Conservation (phyloP, 1,140 invertebrate species). For the Araneus ventricosus region DNA sequence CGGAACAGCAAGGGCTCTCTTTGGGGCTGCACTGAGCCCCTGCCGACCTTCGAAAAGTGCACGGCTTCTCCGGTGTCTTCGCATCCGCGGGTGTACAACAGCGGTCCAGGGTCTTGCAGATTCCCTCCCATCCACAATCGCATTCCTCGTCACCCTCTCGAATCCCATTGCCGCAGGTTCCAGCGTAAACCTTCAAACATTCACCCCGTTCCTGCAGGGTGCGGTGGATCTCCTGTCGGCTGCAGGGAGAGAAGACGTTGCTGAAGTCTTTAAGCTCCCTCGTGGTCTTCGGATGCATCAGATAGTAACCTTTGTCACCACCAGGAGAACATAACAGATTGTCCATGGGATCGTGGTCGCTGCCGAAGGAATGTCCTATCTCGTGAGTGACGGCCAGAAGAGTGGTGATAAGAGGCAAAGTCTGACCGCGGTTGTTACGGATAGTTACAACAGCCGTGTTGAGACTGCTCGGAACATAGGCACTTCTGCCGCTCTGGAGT, state of each 20-base stretch:
- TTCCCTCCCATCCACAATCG: constrained; percentile 36
- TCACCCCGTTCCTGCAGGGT: constrained; percentile 7
- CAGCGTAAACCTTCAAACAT: not conserved
- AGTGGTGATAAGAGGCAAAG: constrained; percentile 2
- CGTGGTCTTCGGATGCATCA: constrained; percentile 12
- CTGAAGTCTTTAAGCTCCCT: not conserved
- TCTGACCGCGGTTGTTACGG: not conserved
- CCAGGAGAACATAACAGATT: constrained; percentile 45
- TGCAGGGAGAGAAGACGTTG: constrained; percentile 44
- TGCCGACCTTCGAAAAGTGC: not conserved
- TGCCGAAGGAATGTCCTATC: constrained; percentile 60
- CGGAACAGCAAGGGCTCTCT: constrained; percentile 49
- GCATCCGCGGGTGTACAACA: constrained; percentile 57
- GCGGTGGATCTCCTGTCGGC: not conserved
- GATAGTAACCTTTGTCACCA: not conserved
- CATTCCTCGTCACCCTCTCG: constrained; percentile 59
- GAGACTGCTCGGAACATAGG: not conserved
- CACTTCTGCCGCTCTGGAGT: no score
- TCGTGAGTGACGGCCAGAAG: constrained; percentile 34
- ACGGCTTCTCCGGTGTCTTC: constrained; percentile 14
- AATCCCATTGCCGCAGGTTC: constrained; percentile 53
- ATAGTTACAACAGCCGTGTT: constrained; percentile 54
- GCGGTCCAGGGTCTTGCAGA: constrained; percentile 23
- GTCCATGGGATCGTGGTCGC: constrained; percentile 41
- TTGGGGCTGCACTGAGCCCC: constrained; percentile 45